phyloP scores from a whole-genome alignment of 2,113 vertebrate genomes.

The Columba janthina region DNA sequence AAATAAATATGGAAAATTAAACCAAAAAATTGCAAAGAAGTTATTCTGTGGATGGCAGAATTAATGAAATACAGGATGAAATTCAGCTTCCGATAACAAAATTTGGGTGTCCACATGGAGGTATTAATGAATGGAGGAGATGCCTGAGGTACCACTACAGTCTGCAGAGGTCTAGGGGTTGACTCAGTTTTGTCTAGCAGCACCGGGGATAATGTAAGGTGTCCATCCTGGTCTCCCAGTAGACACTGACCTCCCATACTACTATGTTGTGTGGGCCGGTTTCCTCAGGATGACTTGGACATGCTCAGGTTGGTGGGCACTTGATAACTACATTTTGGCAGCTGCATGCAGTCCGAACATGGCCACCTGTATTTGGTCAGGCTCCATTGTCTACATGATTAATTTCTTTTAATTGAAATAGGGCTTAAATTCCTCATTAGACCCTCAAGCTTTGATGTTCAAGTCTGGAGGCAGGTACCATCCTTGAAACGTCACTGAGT shows the following conservation, averaged over 20 bases:
- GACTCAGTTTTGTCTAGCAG: not conserved
- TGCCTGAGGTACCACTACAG: rapidly evolving
- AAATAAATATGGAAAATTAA: not conserved
- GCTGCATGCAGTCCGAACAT: rapidly evolving
- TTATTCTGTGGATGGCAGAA: not conserved
- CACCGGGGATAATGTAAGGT: not conserved
- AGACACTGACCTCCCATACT: not conserved
- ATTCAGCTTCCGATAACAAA: not conserved
- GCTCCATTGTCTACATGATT: not conserved
- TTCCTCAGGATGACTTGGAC: not conserved
- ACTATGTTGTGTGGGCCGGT: not conserved
- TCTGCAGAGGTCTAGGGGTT: not conserved
- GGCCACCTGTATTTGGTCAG: not conserved
- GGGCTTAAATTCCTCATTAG: not conserved
- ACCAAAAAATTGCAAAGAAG: not conserved
- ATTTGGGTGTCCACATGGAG: not conserved
- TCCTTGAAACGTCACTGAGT: not conserved
- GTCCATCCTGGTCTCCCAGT: not conserved
- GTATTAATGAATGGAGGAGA: not conserved
- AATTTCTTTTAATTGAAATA: not conserved
- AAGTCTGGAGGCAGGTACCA: not conserved
- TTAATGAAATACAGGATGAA: not conserved
- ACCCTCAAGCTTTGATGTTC: not conserved
- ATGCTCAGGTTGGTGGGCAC: not conserved
- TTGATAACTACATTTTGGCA: not conserved